These are phyloP conservation scores for Anser cygnoides DNA, from an alignment of 2,113 vertebrate genomes.

Conservation along the genomic window DNA sequence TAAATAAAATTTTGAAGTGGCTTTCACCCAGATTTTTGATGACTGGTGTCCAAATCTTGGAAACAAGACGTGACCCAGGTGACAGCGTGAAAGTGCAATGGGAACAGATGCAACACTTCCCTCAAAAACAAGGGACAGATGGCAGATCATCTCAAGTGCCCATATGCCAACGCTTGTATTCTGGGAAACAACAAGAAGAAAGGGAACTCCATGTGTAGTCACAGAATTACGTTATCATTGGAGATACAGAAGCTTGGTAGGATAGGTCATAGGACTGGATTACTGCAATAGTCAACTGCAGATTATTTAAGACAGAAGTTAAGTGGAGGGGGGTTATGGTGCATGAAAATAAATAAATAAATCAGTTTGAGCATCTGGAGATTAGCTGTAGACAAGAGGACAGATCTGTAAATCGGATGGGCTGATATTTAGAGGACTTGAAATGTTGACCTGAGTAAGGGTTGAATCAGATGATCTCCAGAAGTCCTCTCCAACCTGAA, in stretches of 20 bases:
- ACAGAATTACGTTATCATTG: not conserved
- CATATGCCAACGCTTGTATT: not conserved
- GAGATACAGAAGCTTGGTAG: not conserved
- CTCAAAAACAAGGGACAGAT: not conserved
- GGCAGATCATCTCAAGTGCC: not conserved
- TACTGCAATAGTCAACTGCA: not conserved
- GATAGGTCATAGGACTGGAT: accelerated
- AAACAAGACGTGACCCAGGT: not conserved
- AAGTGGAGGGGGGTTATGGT: not conserved
- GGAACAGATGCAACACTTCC: accelerated
- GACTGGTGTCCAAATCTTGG: not conserved
- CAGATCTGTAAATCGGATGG: not conserved
- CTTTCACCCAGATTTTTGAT: not conserved
- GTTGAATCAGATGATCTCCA: not conserved
- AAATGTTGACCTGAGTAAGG: not conserved
- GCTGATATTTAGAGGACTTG: not conserved
- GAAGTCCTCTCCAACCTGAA: not conserved
- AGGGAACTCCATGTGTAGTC: not conserved
- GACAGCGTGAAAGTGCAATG: not conserved
- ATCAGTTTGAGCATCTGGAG: not conserved
- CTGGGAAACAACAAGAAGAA: not conserved
- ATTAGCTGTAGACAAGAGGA: not conserved
- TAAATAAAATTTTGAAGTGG: not conserved
- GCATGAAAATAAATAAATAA: not conserved
- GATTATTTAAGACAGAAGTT: not conserved